Evolutionary conservation across 2,113 vertebrate genomes (phyloP).

Genomic region (Himantopus leucocephalus): DNA sequence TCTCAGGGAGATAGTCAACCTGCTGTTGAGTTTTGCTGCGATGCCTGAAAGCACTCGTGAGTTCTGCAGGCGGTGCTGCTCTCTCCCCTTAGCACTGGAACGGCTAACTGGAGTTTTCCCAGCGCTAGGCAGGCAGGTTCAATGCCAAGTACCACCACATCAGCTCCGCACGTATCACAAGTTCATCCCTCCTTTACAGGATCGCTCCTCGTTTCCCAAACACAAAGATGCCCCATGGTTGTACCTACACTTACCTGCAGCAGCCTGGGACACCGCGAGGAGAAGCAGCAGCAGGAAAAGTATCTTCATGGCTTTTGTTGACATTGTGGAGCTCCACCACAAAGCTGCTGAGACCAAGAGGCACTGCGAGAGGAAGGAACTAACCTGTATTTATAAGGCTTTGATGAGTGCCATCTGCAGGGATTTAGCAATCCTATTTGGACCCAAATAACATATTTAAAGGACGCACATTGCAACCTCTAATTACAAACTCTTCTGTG

Average conservation of each 20-base stretch:
- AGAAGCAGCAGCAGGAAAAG: background rate
- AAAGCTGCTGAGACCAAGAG: background rate
- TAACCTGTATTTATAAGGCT: background rate
- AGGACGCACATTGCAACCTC: background rate
- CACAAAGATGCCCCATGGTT: background rate
- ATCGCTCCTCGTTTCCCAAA: background rate
- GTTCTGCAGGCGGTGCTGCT: background rate
- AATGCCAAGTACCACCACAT: no score
- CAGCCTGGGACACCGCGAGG: background rate
- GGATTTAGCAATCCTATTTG: background rate
- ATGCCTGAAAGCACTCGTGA: background rate
- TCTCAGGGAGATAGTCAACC: background rate
- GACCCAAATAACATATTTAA: background rate
- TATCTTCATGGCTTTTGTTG: background rate
- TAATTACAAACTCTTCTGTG: background rate
- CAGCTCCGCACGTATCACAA: fast-evolving
- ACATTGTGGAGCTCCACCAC: background rate
- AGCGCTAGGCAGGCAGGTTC: background rate
- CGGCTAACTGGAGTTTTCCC: no score
- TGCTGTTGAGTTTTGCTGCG: background rate
- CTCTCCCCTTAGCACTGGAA: background rate
- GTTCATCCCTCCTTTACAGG: background rate
- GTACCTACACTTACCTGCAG: background rate
- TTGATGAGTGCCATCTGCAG: background rate
- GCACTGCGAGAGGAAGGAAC: background rate